Evolutionary conservation across 64 coral and sea anemone genomes (phyloP).

Genomic region (Montipora cactus): DNA sequence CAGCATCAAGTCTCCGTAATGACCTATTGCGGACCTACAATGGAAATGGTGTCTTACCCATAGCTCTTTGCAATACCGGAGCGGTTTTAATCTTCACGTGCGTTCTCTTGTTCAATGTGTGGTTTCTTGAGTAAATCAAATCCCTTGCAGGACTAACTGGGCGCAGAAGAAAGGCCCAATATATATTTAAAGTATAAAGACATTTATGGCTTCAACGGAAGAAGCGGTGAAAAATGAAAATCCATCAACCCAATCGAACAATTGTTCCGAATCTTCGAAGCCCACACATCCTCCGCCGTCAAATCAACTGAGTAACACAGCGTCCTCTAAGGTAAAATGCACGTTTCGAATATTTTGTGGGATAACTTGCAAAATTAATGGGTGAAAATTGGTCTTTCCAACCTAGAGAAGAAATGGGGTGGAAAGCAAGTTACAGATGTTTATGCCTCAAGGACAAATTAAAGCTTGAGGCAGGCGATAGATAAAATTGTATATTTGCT

Average conservation of each 20-base stretch:
- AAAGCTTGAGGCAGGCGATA: no score
- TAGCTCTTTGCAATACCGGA: not conserved
- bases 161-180: not conserved
- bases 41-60: not conserved
- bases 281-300: not conserved
- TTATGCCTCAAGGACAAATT: no score
- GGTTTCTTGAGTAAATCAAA: not conserved
- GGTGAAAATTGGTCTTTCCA: not conserved
- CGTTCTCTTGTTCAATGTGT: not conserved
- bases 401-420: not conserved
- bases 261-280: slow-evolving; percentile 30
- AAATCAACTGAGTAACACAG: not conserved
- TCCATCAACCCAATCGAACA: slow-evolving; percentile 18
- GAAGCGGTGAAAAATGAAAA: slow-evolving; percentile 44
- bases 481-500: no score
- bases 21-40: slow-evolving; percentile 1
- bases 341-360: not conserved
- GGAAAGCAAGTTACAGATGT: not conserved
- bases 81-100: slow-evolving; percentile 9
- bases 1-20: not conserved
- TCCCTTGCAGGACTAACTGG: not conserved
- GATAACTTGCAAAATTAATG: not conserved
- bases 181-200: slow-evolving; percentile 17
- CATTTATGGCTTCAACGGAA: slow-evolving; percentile 33
- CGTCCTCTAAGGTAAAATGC: slow-evolving; percentile 1